phyloP scores from a whole-genome alignment of 2,113 vertebrate species.

The Pterocles gutturalis region DNA sequence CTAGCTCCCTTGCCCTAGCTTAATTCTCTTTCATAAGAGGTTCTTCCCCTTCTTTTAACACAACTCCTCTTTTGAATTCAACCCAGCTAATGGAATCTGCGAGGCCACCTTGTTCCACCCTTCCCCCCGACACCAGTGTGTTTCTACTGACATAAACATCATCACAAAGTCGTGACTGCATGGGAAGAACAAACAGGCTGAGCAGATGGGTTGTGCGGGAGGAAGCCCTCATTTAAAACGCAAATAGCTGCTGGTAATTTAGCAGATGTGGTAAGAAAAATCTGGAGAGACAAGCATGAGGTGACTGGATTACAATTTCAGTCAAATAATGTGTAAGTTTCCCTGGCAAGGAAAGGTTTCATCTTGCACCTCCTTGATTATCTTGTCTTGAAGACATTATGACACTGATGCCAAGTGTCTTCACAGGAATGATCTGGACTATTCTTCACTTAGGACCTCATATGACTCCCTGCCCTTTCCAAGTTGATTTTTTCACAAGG shows the following conservation, averaged over 20 bases:
- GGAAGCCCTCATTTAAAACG: slow-evolving; percentile 61
- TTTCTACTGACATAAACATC: neutral
- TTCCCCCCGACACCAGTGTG: neutral
- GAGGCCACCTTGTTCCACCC: neutral
- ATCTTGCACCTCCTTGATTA: slow-evolving; percentile 36
- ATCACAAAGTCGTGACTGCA: slow-evolving; percentile 75
- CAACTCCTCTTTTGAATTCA: neutral
- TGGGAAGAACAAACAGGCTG: slow-evolving; percentile 62
- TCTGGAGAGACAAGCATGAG: neutral
- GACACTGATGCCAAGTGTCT: neutral
- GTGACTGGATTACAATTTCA: slow-evolving; percentile 37
- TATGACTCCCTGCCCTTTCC: neutral
- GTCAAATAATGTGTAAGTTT: slow-evolving; percentile 7
- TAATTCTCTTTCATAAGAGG: neutral
- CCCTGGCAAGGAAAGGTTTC: neutral
- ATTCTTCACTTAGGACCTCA: neutral
- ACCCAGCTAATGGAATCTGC: neutral
- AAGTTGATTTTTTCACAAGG: neutral
- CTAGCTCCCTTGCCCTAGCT: neutral
- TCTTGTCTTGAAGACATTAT: neutral
- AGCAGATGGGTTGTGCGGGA: slow-evolving; percentile 75
- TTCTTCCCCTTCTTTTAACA: neutral
- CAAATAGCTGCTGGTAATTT: slow-evolving; percentile 67
- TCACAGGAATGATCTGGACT: neutral
- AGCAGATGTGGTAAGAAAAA: slow-evolving; percentile 65